Evolutionary conservation across 2,888 invertebrate species (phyloP).

Genomic region (Laothoe populi): DNA sequence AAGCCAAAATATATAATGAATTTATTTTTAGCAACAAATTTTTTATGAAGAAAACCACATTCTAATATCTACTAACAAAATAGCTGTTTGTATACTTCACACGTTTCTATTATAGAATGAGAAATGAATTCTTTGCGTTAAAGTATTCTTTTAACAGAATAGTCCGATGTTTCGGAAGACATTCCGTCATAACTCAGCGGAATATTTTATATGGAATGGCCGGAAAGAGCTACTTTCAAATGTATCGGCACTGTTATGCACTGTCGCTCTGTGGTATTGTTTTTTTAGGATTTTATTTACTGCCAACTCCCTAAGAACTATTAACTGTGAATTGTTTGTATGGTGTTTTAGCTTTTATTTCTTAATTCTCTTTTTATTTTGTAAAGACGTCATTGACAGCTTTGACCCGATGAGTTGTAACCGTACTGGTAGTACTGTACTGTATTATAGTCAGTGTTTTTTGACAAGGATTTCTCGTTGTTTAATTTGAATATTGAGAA

Average conservation of each 20-base stretch:
- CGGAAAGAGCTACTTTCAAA: not conserved
- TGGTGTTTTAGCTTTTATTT: not conserved
- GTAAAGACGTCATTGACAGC: too few relatives aligned
- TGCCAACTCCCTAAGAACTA: too few relatives aligned
- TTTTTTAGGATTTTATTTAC: not conserved
- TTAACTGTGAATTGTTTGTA: not conserved
- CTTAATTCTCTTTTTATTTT: too few relatives aligned
- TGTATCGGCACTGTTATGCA: slow-evolving; percentile 5
- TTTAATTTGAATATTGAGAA: too few relatives aligned
- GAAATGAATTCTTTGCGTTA: not conserved
- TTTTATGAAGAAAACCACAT: not conserved
- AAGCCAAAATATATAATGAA: too few relatives aligned
- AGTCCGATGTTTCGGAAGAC: not conserved
- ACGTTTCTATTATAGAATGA: not conserved
- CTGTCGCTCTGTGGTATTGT: not conserved
- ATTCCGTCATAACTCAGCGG: slow-evolving; percentile 7
- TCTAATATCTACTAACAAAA: not conserved
- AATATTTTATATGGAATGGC: slow-evolving; percentile 9
- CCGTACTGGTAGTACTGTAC: too few relatives aligned
- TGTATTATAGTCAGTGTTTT: too few relatives aligned
- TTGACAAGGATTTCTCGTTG: too few relatives aligned
- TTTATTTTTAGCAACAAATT: not conserved
- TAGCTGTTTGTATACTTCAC: not conserved
- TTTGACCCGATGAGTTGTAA: too few relatives aligned
- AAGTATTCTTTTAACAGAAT: slow-evolving; percentile 11